Base-by-base conservation (phyloP, 1,140 invertebrate species). In the Orussus abietinus region DNA sequence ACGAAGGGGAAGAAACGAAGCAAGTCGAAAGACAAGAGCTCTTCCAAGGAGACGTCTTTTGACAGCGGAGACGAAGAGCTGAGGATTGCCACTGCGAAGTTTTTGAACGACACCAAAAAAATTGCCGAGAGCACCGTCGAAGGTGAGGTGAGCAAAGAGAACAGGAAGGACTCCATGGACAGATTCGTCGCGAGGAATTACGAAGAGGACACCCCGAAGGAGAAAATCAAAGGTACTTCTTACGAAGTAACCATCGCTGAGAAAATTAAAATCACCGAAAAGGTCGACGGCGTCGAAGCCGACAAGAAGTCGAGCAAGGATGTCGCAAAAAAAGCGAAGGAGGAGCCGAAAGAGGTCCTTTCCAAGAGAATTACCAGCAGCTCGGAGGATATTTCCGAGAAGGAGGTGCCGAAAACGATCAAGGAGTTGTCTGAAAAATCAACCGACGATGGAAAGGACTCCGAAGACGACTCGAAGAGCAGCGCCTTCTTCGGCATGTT, bases 401-500 rank as follows among this genome's bases (percentile, higher is more conserved):
- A n/a, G n/a, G n/a, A n/a, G n/a, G n/a, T n/a, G n/a, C n/a, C n/a
- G n/a, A n/a, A n/a, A n/a, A n/a, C n/a, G n/a, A n/a, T n/a, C n/a
- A n/a, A n/a, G n/a, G n/a, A n/a, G n/a, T n/a, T n/a, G n/a, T n/a
- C n/a, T n/a, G n/a, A n/a, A n/a, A 15, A 21, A 36, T 4, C 9
- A 38, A 35, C 30, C 18, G 25, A 46, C 19, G 11, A 37, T 10
- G 13, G 36, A 3, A 33, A 9, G 11, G 12, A 25, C 38, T 9
- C 35, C 26, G 19, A 20, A 21, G 7, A 45, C 38, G 3, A 9
- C 7, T 1, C 18, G 47, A 2, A 41, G 37, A 15, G 47, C 41
- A 3, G 3, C 12, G 0, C 64, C 6, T 59, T 71, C 18, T 67
- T 71, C 19, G 50, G 60, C 3, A 69, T 64, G 32, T 70, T 71